Evolutionary conservation across 2,113 vertebrate species (phyloP).

Genomic region (Hemiprocne comata): DNA sequence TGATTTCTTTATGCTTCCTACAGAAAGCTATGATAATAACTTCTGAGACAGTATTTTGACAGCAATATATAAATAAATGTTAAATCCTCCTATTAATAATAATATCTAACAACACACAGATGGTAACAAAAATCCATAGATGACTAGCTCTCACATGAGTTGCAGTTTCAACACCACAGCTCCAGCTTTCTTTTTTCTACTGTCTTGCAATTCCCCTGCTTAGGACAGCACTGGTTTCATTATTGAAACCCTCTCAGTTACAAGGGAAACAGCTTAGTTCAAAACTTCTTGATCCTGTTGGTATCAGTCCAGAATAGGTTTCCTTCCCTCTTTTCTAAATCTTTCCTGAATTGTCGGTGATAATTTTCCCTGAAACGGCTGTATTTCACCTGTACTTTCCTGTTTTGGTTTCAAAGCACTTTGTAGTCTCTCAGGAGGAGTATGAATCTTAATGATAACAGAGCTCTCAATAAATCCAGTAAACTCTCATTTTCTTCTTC

Average conservation of each 20-base stretch:
- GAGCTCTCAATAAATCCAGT: not conserved
- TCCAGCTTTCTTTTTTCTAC: not conserved
- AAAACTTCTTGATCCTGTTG: not conserved
- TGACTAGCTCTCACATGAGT: not conserved
- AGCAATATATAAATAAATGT: not conserved
- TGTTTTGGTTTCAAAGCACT: not conserved
- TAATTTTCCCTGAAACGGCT: not conserved
- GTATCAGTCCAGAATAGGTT: not conserved
- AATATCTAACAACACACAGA: not conserved
- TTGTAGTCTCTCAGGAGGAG: not conserved
- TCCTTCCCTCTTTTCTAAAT: not conserved
- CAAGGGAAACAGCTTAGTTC: not conserved
- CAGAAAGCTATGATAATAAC: not conserved
- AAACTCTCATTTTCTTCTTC: not conserved
- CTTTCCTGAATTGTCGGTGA: not conserved
- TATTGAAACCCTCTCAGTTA: not conserved
- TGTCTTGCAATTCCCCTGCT: not conserved
- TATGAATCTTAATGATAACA: not conserved
- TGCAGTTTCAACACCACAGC: not conserved
- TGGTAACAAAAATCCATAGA: not conserved
- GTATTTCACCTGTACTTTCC: not conserved
- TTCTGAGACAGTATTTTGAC: not conserved
- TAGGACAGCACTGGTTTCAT: not conserved
- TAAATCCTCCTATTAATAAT: not conserved
- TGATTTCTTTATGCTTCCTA: not conserved